Conservation (phyloP, 1,140 invertebrate genomes). For the Apis mellifera region DNA sequence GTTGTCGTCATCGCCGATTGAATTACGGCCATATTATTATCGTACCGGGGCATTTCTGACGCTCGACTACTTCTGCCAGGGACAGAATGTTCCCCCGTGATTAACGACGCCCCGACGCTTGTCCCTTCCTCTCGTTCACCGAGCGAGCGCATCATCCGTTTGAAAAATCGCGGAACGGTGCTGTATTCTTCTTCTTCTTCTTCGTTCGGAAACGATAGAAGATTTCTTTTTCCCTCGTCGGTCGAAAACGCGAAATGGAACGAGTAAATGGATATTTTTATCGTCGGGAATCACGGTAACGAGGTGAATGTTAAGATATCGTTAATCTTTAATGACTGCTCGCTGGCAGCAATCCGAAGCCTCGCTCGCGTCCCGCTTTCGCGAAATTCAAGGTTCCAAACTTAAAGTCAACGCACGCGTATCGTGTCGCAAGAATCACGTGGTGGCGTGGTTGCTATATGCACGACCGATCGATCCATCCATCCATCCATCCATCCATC, state of each 20-base stretch:
- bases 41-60: conserved; percentile 31
- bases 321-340: conserved; percentile 56
- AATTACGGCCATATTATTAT: conserved; percentile 53
- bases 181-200: no score
- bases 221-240: not conserved
- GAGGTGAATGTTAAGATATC: conserved; percentile 27
- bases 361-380: conserved; percentile 18
- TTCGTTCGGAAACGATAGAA: no score
- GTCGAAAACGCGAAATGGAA: not conserved
- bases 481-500: not conserved
- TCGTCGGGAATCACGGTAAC: not conserved
- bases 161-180: not conserved
- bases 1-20: conserved; percentile 52
- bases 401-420: conserved; percentile 22
- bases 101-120: conserved; percentile 15
- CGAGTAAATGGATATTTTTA: conserved; percentile 13
- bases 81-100: conserved; percentile 20
- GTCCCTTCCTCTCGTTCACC: not conserved
- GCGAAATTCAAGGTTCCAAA: conserved; percentile 61
- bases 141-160: no score
- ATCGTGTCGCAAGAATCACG: not conserved
- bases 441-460: no score
- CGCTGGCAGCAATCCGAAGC: conserved; percentile 57
- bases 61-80: conserved; percentile 28
- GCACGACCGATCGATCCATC: not conserved